These are phyloP conservation scores for Diarsia brunnea DNA, from an alignment of 2,888 invertebrate species.

Conservation along the genomic window DNA sequence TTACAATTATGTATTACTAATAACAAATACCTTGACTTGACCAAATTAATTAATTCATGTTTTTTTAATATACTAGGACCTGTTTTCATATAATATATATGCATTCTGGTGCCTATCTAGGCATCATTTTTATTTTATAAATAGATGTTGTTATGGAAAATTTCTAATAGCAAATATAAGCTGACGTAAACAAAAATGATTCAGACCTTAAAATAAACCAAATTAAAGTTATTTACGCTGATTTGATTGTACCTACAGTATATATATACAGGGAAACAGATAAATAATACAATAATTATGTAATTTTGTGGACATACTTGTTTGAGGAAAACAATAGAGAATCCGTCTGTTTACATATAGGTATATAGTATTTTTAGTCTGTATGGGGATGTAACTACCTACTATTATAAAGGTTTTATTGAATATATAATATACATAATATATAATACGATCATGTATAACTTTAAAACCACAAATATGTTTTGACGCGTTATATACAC, in stretches of 20 bases:
- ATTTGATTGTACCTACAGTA: background rate
- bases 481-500: too few species aligned
- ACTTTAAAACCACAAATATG: too few species aligned
- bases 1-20: background rate
- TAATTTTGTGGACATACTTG: background rate
- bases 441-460: too few species aligned
- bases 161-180: conserved; percentile 9
- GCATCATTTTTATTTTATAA: background rate
- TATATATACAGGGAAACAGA: conserved; percentile 2
- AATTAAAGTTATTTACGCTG: conserved; percentile 19
- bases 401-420: background rate
- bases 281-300: background rate
- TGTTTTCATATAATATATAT: background rate
- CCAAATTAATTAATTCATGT: background rate
- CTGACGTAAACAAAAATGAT: conserved; percentile 19
- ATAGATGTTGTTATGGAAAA: background rate
- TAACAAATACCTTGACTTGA: background rate
- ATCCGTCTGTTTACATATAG: background rate
- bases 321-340: conserved; percentile 24
- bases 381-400: background rate
- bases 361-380: conserved; percentile 2
- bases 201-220: conserved; percentile 4
- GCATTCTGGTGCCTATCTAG: background rate
- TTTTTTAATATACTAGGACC: background rate
- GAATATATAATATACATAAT: too few species aligned